These are phyloP conservation scores for Ypsolopha sequella DNA, from an alignment of 2,888 invertebrate species.

Conservation along the genomic window DNA sequence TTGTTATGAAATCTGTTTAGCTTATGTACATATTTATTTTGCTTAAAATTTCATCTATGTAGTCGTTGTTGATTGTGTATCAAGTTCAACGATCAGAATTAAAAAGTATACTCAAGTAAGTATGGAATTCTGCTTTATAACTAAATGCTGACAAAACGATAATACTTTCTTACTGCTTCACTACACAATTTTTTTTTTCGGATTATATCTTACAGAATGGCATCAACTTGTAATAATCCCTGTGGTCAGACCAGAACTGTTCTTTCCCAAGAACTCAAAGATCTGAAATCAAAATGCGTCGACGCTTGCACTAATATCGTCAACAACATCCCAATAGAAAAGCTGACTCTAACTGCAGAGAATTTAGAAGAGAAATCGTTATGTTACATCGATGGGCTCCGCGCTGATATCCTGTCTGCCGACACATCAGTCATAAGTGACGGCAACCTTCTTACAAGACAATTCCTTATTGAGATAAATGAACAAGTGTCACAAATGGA, in stretches of 20 bases:
- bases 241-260: slow-evolving; percentile 23
- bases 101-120: background rate
- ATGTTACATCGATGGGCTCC: slow-evolving; percentile 37
- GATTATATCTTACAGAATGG: slow-evolving; percentile 36
- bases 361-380: slow-evolving; percentile 28
- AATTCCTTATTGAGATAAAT: slow-evolving; percentile 41
- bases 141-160: no score
- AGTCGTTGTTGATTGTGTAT: no score
- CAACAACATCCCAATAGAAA: slow-evolving; percentile 35
- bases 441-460: slow-evolving; percentile 38
- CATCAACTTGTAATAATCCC: slow-evolving; percentile 7
- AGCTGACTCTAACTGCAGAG: slow-evolving; percentile 18
- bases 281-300: slow-evolving; percentile 30
- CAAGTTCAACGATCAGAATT: background rate
- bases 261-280: slow-evolving; percentile 37
- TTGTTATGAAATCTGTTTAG: no score
- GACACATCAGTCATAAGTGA: slow-evolving; percentile 34
- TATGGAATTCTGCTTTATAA: background rate
- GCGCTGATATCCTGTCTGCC: slow-evolving; percentile 33
- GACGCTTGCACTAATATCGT: slow-evolving; percentile 33
- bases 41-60: no score
- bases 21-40: no score
- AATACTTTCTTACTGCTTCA: no score
- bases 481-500: slow-evolving; percentile 37
- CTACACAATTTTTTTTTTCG: background rate